Conservation (phyloP, 2,888 invertebrate species). For the Orgyia antiqua region DNA sequence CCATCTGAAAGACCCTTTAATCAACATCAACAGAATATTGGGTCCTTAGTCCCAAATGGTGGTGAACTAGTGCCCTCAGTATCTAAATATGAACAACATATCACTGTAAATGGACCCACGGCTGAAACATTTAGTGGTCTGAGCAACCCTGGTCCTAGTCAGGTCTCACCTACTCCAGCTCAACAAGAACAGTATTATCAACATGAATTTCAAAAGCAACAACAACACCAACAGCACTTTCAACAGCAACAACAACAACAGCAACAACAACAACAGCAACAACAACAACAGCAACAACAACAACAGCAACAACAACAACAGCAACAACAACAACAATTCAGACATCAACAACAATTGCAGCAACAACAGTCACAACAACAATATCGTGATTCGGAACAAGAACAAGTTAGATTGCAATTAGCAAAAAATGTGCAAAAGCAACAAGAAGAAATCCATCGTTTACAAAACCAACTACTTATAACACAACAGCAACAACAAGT, state of each 20-base stretch:
- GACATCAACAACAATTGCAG: constrained; percentile 22
- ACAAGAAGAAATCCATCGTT: constrained; percentile 71
- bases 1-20: constrained; percentile 48
- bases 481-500: constrained; percentile 60
- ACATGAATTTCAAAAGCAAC: constrained; percentile 24
- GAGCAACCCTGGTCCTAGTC: constrained; percentile 34
- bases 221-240: constrained; percentile 16
- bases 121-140: constrained; percentile 43
- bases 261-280: constrained; percentile 23
- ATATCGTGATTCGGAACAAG: constrained; percentile 56
- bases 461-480: constrained; percentile 58
- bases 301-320: constrained; percentile 40
- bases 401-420: constrained; percentile 59
- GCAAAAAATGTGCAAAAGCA: constrained; percentile 71
- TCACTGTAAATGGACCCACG: constrained; percentile 74
- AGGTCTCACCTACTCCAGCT: constrained; percentile 25
- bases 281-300: constrained; percentile 24
- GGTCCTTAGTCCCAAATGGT: constrained; percentile 78
- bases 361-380: constrained; percentile 48
- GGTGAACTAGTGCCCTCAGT: constrained; percentile 87
- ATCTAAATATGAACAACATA: constrained; percentile 88
- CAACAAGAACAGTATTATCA: constrained; percentile 29
- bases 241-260: constrained; percentile 23
- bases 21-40: constrained; percentile 65
- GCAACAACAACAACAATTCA: constrained; percentile 32